Conservation (phyloP, 2,888 invertebrate species). For the Cerastis leucographa region DNA sequence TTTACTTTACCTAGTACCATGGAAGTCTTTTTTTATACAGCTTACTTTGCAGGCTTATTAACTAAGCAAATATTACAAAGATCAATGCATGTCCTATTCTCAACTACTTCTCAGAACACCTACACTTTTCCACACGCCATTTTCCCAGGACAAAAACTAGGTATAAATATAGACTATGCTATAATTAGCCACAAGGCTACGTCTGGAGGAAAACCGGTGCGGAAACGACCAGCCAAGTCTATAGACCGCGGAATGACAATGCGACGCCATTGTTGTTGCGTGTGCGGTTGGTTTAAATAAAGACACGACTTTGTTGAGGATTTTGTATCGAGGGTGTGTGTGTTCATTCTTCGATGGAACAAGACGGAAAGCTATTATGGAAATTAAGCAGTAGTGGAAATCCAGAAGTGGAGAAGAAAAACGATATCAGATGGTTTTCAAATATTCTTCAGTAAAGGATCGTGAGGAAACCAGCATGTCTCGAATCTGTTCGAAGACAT, state of each 20-base stretch:
- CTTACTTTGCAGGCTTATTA: neutral
- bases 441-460: neutral
- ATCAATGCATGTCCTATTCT: neutral
- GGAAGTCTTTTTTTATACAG: neutral
- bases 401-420: neutral
- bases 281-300: conserved; percentile 16
- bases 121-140: conserved; percentile 26
- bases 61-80: neutral
- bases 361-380: conserved; percentile 1
- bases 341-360: neutral
- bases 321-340: conserved; percentile 17
- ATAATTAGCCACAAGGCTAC: conserved; percentile 67
- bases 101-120: neutral
- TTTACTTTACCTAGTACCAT: neutral
- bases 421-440: neutral
- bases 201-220: conserved; percentile 62
- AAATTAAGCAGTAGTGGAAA: neutral
- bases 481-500: neutral
- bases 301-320: conserved; percentile 14
- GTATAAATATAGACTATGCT: conserved; percentile 56
- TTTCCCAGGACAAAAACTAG: conserved; percentile 46
- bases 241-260: conserved; percentile 58
- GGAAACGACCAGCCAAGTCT: conserved; percentile 56
- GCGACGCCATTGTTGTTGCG: conserved; percentile 35
- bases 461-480: neutral